A percentile compares a stretch with the other conserved stretches of the same genome.
Conservation (phyloP, 2,797 vertebrate species). For the Hafferia zeledoni region DNA sequence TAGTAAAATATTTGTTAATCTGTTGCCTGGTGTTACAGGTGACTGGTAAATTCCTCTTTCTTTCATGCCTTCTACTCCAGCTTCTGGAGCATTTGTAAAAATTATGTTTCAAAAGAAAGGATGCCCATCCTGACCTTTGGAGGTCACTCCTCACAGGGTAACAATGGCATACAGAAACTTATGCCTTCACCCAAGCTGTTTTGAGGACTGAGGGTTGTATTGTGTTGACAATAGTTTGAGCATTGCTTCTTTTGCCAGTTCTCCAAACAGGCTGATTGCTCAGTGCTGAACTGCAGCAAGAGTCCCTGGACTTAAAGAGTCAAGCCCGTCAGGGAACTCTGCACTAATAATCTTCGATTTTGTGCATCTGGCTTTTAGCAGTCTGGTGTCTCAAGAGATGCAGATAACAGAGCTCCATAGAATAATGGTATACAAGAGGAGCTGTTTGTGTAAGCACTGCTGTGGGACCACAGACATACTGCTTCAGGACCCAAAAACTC, state of each 20-base stretch:
- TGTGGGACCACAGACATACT: rapidly evolving
- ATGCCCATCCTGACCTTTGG: background rate
- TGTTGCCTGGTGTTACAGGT: background rate
- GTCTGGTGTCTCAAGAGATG: background rate
- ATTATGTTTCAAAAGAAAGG: background rate
- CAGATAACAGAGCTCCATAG: rapidly evolving
- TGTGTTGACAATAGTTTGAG: background rate
- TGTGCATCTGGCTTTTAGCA: background rate
- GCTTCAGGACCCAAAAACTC: background rate
- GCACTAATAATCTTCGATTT: background rate
- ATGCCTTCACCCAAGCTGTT: background rate
- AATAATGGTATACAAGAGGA: background rate
- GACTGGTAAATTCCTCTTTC: background rate
- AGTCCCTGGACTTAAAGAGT: background rate
- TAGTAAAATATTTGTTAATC: background rate
- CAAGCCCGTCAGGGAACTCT: background rate
- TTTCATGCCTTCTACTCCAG: background rate
- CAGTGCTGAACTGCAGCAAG: background rate
- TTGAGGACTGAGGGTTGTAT: background rate
- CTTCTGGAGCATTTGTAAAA: background rate
- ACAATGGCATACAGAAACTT: background rate
- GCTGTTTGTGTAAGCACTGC: background rate
- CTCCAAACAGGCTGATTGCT: background rate
- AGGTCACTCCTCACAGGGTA: background rate
- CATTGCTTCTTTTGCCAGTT: background rate